Percentiles rank a stretch among this genome's conserved stretches.
Evolutionary conservation across 2,113 vertebrate genomes (phyloP).

Genomic region (Zeus faber): DNA sequence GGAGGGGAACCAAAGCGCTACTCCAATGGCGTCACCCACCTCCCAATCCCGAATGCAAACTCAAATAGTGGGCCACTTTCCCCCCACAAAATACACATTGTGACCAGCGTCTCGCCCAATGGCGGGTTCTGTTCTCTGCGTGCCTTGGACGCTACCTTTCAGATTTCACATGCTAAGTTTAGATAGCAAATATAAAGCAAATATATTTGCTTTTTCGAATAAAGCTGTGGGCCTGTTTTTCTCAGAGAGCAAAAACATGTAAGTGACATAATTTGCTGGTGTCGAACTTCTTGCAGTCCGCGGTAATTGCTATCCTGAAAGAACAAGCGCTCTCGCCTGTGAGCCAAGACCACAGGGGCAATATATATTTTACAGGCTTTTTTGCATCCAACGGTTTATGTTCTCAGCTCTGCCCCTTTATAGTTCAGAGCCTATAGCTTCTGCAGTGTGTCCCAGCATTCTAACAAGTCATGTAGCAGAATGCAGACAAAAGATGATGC

Average conservation of each 20-base stretch:
- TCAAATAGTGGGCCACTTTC: constrained; percentile 21
- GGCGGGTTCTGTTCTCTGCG: constrained; percentile 12
- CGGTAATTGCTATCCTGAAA: constrained; percentile 15
- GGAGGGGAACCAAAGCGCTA: constrained; percentile 30
- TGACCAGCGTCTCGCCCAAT: neutral
- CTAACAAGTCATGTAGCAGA: constrained; percentile 17
- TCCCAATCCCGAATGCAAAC: constrained; percentile 27
- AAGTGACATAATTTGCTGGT: constrained; percentile 28
- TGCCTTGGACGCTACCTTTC: neutral
- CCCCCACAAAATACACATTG: constrained; percentile 10
- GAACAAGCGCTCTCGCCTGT: constrained; percentile 22
- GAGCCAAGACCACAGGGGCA: constrained; percentile 41
- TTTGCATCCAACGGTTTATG: constrained; percentile 49
- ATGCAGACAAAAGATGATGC: constrained; percentile 26
- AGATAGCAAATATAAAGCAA: neutral
- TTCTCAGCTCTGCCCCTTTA: constrained; percentile 33
- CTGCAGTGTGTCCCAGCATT: constrained; percentile 36
- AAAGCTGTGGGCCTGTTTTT: neutral
- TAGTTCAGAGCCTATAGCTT: constrained; percentile 35
- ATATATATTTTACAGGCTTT: constrained; percentile 44
- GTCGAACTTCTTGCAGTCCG: constrained; percentile 21
- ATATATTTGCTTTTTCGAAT: constrained; percentile 1
- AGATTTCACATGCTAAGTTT: constrained; percentile 1
- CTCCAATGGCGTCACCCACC: constrained; percentile 32
- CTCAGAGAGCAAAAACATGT: constrained; percentile 6